Evolutionary conservation across 2,113 vertebrate species (phyloP).

Genomic region (Anoplopoma fimbria): DNA sequence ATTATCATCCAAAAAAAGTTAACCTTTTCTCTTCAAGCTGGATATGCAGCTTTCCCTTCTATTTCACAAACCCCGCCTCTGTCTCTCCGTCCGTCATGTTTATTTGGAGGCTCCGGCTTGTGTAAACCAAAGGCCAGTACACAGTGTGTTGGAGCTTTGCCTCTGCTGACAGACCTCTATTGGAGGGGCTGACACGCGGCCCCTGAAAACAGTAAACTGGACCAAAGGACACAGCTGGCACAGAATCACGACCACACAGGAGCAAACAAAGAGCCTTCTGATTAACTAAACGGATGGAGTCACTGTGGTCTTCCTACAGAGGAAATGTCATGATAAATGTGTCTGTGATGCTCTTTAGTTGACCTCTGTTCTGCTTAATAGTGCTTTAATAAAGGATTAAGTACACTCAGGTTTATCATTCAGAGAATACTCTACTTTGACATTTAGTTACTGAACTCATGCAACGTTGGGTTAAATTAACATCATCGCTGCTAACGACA

Average conservation of each 20-base stretch:
- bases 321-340: background rate
- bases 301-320: background rate
- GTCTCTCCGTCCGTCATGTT: constrained; percentile 30
- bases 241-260: background rate
- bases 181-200: constrained; percentile 2
- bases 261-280: background rate
- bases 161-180: constrained; percentile 40
- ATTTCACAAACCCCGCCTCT: background rate
- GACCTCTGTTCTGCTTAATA: background rate
- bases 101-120: constrained; percentile 40
- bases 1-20: background rate
- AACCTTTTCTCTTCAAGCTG: background rate
- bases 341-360: background rate
- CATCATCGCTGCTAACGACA: background rate
- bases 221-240: constrained; percentile 40
- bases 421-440: background rate
- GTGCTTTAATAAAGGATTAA: background rate
- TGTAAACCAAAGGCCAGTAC: constrained; percentile 51
- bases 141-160: constrained; percentile 46
- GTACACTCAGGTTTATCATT: background rate
- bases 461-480: background rate
- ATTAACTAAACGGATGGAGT: background rate
- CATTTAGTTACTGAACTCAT: background rate
- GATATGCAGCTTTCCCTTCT: constrained; percentile 13
- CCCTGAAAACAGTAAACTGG: constrained; percentile 37